Percentiles rank a stretch among this genome's conserved stretches.
Evolutionary conservation across 1,140 invertebrate species (phyloP).

Genomic region (Cyclargus thomasi): DNA sequence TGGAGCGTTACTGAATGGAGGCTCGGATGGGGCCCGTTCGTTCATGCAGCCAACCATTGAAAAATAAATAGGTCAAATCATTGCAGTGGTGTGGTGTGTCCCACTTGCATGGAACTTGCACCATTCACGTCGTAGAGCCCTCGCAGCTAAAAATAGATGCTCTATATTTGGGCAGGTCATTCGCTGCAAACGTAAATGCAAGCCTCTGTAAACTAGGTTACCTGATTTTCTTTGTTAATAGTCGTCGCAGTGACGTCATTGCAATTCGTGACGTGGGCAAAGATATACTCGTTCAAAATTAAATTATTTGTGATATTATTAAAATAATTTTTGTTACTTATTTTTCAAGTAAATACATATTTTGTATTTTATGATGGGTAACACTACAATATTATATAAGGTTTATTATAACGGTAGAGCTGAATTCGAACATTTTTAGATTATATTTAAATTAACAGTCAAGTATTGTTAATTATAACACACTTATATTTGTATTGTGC

Average conservation of each 20-base stretch:
- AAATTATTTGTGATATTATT: constrained; percentile 17
- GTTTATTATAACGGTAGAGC: no score
- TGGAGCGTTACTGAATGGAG: constrained; percentile 68
- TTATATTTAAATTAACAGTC: neutral
- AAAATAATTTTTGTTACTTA: no score
- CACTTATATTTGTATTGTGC: neutral
- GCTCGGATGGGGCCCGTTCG: constrained; percentile 56
- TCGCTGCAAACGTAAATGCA: constrained; percentile 54
- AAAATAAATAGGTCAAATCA: constrained; percentile 73
- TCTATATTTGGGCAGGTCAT: constrained; percentile 73
- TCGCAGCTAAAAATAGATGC: constrained; percentile 63
- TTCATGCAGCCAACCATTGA: constrained; percentile 69
- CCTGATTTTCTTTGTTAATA: constrained; percentile 69
- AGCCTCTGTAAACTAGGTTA: constrained; percentile 69
- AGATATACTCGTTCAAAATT: constrained; percentile 24
- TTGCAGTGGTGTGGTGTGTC: constrained; percentile 53
- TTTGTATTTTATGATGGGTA: no score
- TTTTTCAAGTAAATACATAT: no score
- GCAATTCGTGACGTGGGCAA: constrained; percentile 51
- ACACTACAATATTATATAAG: no score
- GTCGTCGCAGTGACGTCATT: constrained; percentile 56
- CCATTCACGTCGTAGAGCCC: constrained; percentile 52
- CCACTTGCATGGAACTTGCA: constrained; percentile 58
- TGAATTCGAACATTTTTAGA: no score
- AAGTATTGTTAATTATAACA: neutral